Evolutionary conservation across 2,797 vertebrate species (phyloP), one percentile per base, ranked within the genome.

Genomic region (Pseudotriccus pelzelni): DNA sequence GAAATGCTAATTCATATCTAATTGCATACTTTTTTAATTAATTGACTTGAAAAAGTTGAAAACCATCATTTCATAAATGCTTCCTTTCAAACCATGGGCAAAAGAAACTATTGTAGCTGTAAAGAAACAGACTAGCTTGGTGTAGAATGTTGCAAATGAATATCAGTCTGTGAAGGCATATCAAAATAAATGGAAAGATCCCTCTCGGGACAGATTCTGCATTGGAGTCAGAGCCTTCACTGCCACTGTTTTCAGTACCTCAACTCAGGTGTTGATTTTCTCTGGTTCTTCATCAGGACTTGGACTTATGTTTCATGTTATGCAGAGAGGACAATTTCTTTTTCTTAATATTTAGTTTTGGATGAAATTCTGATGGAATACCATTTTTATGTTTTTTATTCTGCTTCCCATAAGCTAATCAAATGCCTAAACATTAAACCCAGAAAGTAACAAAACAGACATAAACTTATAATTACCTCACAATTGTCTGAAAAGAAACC

Each of bases 291-390:
- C 22, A 22, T 63, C 44, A 67, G n/a, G 27, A 28, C 9, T 66
- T 28, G 11, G 19, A 8, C 27, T 82, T 20, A 8, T 10, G 18
- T 25, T 77, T 1, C 24, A 7, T 70, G 2, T 53, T 44, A 16
- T 28, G 2, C 8, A 20, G 17, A 34, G 9, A 10, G 8, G 1
- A 10, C 0, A 1, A 24, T 14, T 73, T 64, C 2, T 66, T 73
- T 64, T 79, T 25, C 32, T 64, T 50, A 67, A 14, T 53, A 22
- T 28, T 77, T 74, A 16, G 3, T 32, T 59, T 67, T 5, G 15
- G 20, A 55, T 66, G 0, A 82, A 87, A 73, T 66, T 84, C 23
- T 56, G 13, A 39, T 41, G 5, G 2, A 64, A 49, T 76, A 15
- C 7, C 2, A 3, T 66, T 62, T 76, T 50, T 22, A 8, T 22